These are phyloP conservation scores for Eurois occulta DNA, from an alignment of 2,888 invertebrate species.

Conservation along the genomic window DNA sequence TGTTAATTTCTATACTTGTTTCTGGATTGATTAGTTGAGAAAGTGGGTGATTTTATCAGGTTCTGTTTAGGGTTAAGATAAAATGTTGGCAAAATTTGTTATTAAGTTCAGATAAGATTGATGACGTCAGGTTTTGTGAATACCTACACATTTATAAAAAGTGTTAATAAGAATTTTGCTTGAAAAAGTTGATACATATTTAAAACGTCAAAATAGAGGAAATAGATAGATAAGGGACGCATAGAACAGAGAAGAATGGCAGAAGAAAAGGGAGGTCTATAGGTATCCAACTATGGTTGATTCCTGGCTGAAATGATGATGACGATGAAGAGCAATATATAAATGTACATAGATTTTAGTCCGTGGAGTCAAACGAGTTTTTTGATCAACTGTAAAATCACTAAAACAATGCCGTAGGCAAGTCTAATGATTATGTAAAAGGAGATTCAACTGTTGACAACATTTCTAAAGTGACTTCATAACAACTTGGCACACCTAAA, in stretches of 20 bases:
- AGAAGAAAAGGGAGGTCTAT: background rate
- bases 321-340: background rate
- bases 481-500: background rate
- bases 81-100: background rate
- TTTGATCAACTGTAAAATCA: background rate
- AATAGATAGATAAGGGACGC: background rate
- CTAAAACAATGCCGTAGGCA: no score
- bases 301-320: background rate
- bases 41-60: constrained; percentile 29
- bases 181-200: background rate
- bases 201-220: background rate
- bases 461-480: background rate
- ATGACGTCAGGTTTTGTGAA: background rate
- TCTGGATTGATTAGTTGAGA: constrained; percentile 13
- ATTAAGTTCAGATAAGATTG: background rate
- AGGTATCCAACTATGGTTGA: background rate
- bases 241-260: background rate
- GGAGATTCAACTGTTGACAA: background rate
- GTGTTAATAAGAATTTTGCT: background rate
- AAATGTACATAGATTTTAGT: background rate
- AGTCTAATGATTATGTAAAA: background rate
- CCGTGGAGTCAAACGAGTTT: background rate
- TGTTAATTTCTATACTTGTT: constrained; percentile 25
- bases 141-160: background rate
- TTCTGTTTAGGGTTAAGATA: background rate